Percentiles rank a stretch among this genome's conserved stretches.
Evolutionary conservation across 2,797 vertebrate species (phyloP).

Genomic region (Diplodus puntazzo): DNA sequence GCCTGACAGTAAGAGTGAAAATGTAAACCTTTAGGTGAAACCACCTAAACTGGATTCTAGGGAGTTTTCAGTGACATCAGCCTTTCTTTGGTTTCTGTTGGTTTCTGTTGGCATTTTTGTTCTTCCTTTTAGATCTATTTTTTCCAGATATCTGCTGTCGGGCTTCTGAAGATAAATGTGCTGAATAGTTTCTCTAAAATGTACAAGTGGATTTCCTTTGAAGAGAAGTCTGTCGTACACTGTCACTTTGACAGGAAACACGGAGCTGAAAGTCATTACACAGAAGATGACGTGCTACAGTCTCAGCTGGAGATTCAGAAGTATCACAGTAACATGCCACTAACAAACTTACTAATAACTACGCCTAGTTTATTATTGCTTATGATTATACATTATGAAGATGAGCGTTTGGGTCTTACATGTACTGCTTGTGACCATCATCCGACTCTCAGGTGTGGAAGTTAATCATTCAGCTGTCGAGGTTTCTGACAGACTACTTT

Average conservation of each 20-base stretch:
- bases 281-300: slow-evolving; percentile 7
- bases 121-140: slow-evolving; percentile 24
- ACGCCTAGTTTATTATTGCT: neutral
- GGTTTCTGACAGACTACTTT: neutral
- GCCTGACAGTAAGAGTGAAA: neutral
- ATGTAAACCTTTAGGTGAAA: slow-evolving; percentile 6
- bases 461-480: neutral
- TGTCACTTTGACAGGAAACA: slow-evolving; percentile 25
- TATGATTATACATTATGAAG: slow-evolving; percentile 1
- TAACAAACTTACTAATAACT: neutral
- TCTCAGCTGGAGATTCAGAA: neutral
- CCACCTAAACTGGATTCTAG: slow-evolving; percentile 6
- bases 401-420: neutral
- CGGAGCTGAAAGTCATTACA: slow-evolving; percentile 18
- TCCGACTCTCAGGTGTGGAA: neutral
- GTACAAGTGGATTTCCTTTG: slow-evolving; percentile 42
- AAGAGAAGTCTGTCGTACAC: slow-evolving; percentile 41
- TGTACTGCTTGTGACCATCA: neutral
- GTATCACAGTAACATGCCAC: neutral
- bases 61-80: slow-evolving; percentile 21
- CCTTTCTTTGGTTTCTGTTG: slow-evolving; percentile 7
- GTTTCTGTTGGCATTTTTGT: neutral
- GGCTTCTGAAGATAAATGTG: slow-evolving; percentile 37
- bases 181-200: slow-evolving; percentile 44
- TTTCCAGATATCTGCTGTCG: slow-evolving; percentile 30